Conservation (phyloP, 2,888 invertebrate genomes). For the Drosophila picticornis region DNA sequence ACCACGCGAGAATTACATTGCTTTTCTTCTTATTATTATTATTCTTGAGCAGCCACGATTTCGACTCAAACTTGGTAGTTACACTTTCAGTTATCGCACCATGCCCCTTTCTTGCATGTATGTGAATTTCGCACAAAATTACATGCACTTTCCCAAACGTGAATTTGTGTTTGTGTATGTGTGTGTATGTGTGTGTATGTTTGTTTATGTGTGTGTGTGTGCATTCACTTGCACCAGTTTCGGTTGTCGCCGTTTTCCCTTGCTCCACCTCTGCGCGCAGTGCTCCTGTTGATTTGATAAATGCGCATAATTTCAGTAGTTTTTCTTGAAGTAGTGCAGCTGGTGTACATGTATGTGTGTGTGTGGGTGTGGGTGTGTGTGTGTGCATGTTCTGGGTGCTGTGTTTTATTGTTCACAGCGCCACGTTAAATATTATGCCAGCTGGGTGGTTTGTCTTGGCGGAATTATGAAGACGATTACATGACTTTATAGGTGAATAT, state of each 20-base stretch:
- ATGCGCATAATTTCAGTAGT: conserved; percentile 80
- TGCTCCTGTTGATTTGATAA: conserved; percentile 66
- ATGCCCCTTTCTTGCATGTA: conserved; percentile 16
- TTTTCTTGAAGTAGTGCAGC: conserved; percentile 61
- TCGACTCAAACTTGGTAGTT: conserved; percentile 19
- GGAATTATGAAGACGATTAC: conserved; percentile 81
- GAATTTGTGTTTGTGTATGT: conserved; percentile 49
- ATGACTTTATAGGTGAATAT: conserved; percentile 73
- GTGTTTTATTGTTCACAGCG: conserved; percentile 77
- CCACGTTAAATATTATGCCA: conserved; percentile 75
- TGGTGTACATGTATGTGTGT: conserved; percentile 5
- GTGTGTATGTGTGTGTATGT: conserved; percentile 40
- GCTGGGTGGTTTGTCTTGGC: conserved; percentile 68
- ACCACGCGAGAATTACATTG: conserved; percentile 53
- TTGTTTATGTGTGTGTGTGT: conserved; percentile 55
- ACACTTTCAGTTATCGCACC: conserved; percentile 26
- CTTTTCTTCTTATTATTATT: conserved; percentile 21
- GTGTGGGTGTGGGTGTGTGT: conserved; percentile 24
- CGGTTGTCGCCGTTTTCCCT: conserved; percentile 34
- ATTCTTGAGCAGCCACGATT: conserved; percentile 15
- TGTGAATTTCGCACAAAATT: conserved; percentile 72
- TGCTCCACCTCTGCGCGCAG: conserved; percentile 2
- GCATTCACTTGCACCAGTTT: conserved; percentile 49
- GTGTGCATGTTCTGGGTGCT: conserved; percentile 51
- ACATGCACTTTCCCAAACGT: conserved; percentile 57